Evolutionary conservation across 1,140 invertebrate genomes (phyloP).

Genomic region (Triops cancriformis): DNA sequence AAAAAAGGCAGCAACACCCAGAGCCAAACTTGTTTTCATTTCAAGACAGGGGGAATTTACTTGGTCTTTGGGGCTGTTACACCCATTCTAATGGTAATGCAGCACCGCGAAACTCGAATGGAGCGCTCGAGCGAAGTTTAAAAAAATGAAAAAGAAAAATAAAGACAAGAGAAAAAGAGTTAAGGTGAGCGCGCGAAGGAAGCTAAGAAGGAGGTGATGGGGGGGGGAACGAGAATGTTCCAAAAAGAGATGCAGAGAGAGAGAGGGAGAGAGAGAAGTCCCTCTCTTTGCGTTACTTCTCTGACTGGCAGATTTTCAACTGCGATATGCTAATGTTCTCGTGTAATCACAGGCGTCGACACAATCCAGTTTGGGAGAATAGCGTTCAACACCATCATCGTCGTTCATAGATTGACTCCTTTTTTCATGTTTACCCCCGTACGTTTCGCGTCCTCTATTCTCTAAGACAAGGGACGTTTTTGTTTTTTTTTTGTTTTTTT

Average conservation of each 20-base stretch:
- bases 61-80: not conserved
- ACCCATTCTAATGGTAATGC: not conserved
- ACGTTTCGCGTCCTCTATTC: too few species aligned
- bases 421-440: not conserved
- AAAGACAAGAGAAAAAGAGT: not conserved
- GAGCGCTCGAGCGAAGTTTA: not conserved
- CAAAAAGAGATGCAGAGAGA: too few species aligned
- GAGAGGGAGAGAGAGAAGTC: not conserved
- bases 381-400: constrained; percentile 5
- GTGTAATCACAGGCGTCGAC: constrained; percentile 12
- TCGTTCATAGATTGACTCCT: not conserved
- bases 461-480: too few species aligned
- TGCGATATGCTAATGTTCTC: constrained; percentile 1
- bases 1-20: not conserved
- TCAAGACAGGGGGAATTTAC: not conserved
- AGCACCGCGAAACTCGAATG: not conserved
- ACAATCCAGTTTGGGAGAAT: not conserved
- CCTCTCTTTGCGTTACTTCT: not conserved
- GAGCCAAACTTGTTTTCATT: not conserved
- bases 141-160: not conserved
- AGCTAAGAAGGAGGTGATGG: too few species aligned
- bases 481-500: too few species aligned
- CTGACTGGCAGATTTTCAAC: constrained; percentile 7
- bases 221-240: too few species aligned
- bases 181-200: too few species aligned